Conservation (phyloP, 2,797 vertebrate species). For the Tokudaia muenninki region DNA sequence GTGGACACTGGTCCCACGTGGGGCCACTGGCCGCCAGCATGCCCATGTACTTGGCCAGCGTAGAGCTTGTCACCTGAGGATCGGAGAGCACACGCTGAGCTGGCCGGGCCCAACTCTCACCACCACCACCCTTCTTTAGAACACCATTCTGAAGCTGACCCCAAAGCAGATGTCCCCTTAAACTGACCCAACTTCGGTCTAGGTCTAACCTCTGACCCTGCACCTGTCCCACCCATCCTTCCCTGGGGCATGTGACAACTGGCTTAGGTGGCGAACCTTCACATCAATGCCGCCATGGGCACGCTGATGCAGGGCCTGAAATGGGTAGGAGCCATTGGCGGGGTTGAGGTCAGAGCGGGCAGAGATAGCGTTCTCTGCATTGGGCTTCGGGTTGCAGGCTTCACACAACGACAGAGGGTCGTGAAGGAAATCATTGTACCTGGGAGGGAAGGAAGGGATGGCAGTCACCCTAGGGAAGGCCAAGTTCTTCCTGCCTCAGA, state of each 20-base stretch:
- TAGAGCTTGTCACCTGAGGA: constrained; percentile 92
- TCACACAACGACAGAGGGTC: constrained; percentile 93
- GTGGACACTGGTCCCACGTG: constrained; percentile 94
- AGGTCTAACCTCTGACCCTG: not conserved
- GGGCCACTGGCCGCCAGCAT: constrained; percentile 94
- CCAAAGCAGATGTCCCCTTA: not conserved
- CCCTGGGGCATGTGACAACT: no score
- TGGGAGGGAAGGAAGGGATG: constrained; percentile 67
- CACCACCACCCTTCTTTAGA: not conserved
- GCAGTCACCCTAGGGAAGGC: accelerated
- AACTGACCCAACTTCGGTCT: not conserved
- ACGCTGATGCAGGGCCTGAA: constrained; percentile 93
- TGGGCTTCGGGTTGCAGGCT: constrained; percentile 90
- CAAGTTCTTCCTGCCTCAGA: not conserved
- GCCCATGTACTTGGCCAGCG: constrained; percentile 89
- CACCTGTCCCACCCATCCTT: not conserved
- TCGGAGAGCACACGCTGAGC: not conserved
- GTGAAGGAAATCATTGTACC: constrained; percentile 95
- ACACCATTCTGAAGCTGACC: not conserved
- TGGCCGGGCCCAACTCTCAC: not conserved
- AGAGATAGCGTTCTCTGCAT: constrained; percentile 95
- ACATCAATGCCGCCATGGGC: constrained; percentile 95
- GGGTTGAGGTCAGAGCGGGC: constrained; percentile 97
- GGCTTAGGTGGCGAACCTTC: constrained; percentile 89
- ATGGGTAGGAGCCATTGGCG: constrained; percentile 95